These are phyloP conservation scores for Fringilla coelebs DNA, from an alignment of 2,797 vertebrate species.

Conservation along the genomic window DNA sequence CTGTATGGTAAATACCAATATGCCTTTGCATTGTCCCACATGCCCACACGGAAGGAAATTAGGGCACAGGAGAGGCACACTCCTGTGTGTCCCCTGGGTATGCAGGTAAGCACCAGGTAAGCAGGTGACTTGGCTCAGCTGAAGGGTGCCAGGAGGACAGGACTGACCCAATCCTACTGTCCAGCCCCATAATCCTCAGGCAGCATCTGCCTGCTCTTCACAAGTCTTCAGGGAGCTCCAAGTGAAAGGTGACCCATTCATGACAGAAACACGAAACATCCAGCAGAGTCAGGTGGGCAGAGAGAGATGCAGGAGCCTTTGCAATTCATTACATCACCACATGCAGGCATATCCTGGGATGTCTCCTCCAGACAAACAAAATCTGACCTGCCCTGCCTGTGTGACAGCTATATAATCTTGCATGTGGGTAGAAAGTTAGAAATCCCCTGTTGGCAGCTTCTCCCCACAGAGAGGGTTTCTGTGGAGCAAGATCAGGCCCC, in stretches of 20 bases:
- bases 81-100: not conserved
- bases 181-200: not conserved
- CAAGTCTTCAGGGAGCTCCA: not conserved
- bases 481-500: not conserved
- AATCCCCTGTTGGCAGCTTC: not conserved
- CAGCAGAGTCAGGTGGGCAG: not conserved
- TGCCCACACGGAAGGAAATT: not conserved
- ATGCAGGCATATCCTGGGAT: not conserved
- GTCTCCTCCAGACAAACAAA: not conserved
- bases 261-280: not conserved
- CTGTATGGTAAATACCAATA: not conserved
- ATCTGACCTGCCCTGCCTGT: accelerated
- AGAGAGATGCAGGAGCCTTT: not conserved
- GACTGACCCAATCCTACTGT: not conserved
- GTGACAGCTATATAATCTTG: not conserved
- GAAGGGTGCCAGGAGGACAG: not conserved
- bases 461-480: not conserved
- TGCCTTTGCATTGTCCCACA: accelerated
- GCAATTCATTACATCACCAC: not conserved
- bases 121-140: not conserved
- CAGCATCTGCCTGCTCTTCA: not conserved
- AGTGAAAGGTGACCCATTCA: not conserved
- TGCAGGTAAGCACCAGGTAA: not conserved
- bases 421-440: not conserved
- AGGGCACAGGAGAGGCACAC: not conserved